Percentiles rank a stretch among this genome's conserved stretches.
These are phyloP conservation scores for Lepisosteus oculatus DNA, from an alignment of 2,113 vertebrate species.

Conservation along the genomic window DNA sequence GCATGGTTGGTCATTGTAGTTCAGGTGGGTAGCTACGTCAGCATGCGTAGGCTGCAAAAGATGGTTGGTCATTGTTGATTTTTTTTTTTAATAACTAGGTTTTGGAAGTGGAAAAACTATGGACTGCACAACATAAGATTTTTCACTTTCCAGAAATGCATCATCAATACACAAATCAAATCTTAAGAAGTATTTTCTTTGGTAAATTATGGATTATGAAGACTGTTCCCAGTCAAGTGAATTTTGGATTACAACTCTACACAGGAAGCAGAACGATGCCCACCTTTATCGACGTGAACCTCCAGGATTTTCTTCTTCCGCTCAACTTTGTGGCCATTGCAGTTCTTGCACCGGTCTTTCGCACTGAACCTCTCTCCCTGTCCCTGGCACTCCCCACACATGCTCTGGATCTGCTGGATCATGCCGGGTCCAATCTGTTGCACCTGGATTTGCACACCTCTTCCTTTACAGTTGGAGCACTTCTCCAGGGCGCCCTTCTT, in stretches of 20 bases:
- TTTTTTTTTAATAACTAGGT: too few species aligned
- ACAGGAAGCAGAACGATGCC: constrained; percentile 4
- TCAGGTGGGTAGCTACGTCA: too few species aligned
- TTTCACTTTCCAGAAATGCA: too few species aligned
- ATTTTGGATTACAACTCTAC: not conserved
- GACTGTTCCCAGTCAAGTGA: not conserved
- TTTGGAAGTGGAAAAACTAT: too few species aligned
- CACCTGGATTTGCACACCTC: constrained; percentile 83
- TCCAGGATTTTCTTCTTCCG: constrained; percentile 94
- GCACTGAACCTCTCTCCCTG: constrained; percentile 87
- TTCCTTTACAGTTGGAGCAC: constrained; percentile 87
- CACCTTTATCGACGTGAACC: constrained; percentile 94
- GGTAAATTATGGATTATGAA: not conserved
- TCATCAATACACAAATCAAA: too few species aligned
- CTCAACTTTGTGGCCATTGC: constrained; percentile 85
- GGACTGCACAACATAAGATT: too few species aligned
- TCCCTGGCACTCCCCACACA: constrained; percentile 90
- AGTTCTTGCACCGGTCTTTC: constrained; percentile 88
- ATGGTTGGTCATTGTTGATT: too few species aligned
- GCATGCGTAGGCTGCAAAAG: too few species aligned
- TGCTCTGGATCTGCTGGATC: constrained; percentile 94
- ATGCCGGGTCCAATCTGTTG: constrained; percentile 95
- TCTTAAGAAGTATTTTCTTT: too few species aligned
- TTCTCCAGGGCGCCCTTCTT: constrained; percentile 89
- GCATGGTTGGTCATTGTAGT: too few species aligned